A percentile compares a stretch with the other conserved stretches of the same genome.
phyloP scores from a whole-genome alignment of 2,113 vertebrate genomes.

The Dissostichus mawsoni region DNA sequence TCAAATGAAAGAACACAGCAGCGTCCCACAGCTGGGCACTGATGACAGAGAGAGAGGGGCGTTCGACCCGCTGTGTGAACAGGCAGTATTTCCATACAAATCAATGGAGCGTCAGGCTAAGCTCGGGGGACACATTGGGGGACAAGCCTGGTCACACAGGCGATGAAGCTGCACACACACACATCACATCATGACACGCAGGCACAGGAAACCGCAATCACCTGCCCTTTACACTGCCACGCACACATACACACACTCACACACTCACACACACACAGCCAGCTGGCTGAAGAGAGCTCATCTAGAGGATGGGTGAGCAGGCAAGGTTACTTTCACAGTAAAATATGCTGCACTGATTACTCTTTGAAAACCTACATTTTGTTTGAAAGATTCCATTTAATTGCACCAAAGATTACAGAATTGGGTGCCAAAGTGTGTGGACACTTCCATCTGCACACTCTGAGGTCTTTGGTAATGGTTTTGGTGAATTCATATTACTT shows the following conservation, averaged over 20 bases:
- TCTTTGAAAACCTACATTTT: conserved; percentile 12
- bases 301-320: conserved; percentile 46
- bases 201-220: conserved; percentile 63
- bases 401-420: not conserved
- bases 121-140: conserved; percentile 65
- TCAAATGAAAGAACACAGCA: conserved; percentile 63
- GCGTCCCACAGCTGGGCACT: conserved; percentile 71
- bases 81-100: conserved; percentile 82
- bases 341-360: conserved; percentile 42
- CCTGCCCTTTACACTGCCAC: conserved; percentile 57
- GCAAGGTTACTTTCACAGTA: conserved; percentile 55
- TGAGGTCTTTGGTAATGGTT: not conserved
- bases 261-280: conserved; percentile 23
- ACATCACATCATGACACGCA: conserved; percentile 42
- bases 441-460: not conserved
- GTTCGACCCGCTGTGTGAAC: conserved; percentile 75
- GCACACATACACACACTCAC: conserved; percentile 19
- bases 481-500: not conserved
- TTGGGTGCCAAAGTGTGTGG: not conserved
- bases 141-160: conserved; percentile 66
- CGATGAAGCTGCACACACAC: conserved; percentile 30
- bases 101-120: conserved; percentile 76
- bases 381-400: conserved; percentile 18
- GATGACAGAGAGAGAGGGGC: conserved; percentile 65
- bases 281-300: conserved; percentile 52